phyloP scores from a whole-genome alignment of 2,888 invertebrate genomes.

The Chymomyza procnemis region DNA sequence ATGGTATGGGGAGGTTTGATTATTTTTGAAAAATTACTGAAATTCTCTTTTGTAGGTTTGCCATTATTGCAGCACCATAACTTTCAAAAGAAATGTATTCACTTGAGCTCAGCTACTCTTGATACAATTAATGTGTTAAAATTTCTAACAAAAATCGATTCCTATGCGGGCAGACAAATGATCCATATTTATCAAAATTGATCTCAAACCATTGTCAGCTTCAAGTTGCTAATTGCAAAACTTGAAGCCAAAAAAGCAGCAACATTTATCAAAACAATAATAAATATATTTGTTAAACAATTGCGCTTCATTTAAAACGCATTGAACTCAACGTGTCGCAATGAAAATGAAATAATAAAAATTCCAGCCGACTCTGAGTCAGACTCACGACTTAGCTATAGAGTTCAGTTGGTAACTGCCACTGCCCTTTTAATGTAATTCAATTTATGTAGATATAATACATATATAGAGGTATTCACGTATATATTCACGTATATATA shows the following conservation, averaged over 20 bases:
- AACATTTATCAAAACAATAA: not conserved
- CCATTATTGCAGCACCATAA: too few relatives aligned
- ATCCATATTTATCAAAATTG: not conserved
- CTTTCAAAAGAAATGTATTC: too few relatives aligned
- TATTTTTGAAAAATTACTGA: too few relatives aligned
- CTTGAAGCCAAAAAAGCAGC: not conserved
- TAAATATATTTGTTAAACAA: slow-evolving; percentile 28
- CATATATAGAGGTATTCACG: not conserved
- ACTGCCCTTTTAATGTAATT: slow-evolving; percentile 61
- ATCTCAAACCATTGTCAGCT: not conserved
- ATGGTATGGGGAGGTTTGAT: too few relatives aligned
- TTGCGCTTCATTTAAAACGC: slow-evolving; percentile 38
- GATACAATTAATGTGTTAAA: too few relatives aligned
- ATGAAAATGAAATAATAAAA: slow-evolving; percentile 3
- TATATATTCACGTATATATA: not conserved
- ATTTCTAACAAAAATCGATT: not conserved
- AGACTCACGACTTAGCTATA: slow-evolving; percentile 11
- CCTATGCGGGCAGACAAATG: not conserved
- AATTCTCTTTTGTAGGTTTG: too few relatives aligned
- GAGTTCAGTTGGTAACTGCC: slow-evolving; percentile 32
- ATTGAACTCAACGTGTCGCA: slow-evolving; percentile 27
- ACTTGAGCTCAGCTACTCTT: too few relatives aligned
- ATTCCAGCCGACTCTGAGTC: slow-evolving; percentile 21
- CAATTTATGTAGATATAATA: slow-evolving; percentile 44
- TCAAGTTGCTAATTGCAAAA: not conserved